These are phyloP conservation scores for Cistogaster globosa DNA, from an alignment of 2,888 invertebrate genomes.

Conservation along the genomic window DNA sequence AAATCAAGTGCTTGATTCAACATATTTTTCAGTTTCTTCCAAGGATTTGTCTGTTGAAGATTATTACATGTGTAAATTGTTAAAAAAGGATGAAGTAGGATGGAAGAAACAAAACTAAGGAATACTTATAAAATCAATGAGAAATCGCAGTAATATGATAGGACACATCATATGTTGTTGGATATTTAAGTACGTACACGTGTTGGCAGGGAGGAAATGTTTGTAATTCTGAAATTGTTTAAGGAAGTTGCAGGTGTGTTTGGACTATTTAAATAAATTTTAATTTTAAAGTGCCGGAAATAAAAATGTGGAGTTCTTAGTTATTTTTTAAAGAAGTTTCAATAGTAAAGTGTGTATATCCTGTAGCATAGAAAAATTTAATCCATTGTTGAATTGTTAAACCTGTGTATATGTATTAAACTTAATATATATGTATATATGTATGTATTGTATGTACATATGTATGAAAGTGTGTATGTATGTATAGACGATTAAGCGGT, in stretches of 20 bases:
- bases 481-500: no score
- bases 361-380: slow-evolving; percentile 24
- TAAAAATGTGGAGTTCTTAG: neutral
- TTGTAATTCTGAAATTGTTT: slow-evolving; percentile 18
- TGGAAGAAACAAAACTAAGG: slow-evolving; percentile 7
- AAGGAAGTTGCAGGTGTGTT: slow-evolving; percentile 60
- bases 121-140: neutral
- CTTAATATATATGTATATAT: no score
- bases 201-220: slow-evolving; percentile 14
- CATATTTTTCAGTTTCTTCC: slow-evolving; percentile 23
- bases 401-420: neutral
- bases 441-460: no score
- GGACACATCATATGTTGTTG: neutral
- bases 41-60: no score
- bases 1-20: slow-evolving; percentile 33
- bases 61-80: slow-evolving; percentile 47
- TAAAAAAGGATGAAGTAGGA: neutral
- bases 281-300: slow-evolving; percentile 53
- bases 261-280: slow-evolving; percentile 42
- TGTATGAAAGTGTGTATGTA: no score
- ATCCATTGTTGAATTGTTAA: neutral
- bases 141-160: slow-evolving; percentile 57
- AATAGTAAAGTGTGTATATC: slow-evolving; percentile 32
- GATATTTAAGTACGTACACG: neutral
- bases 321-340: neutral